Evolutionary conservation across 92 coral and sea anemone species (phyloP).

Genomic region (Palythoa grandiflora): DNA sequence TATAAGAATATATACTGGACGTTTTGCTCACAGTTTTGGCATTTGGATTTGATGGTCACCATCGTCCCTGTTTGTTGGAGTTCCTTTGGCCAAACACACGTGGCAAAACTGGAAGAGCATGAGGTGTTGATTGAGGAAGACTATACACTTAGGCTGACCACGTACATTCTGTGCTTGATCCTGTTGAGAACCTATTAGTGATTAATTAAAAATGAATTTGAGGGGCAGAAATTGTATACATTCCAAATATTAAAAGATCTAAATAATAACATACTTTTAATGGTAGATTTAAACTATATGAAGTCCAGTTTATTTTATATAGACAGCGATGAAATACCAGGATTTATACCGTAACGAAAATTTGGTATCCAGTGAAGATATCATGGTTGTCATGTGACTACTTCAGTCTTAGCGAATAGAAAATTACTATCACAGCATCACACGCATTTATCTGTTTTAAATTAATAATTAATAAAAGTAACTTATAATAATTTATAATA

Average conservation of each 20-base stretch:
- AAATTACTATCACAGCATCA: not conserved
- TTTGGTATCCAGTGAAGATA: no score
- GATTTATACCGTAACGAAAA: no score
- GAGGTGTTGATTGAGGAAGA: slow-evolving; percentile 38
- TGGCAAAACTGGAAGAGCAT: slow-evolving; percentile 57
- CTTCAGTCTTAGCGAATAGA: not conserved
- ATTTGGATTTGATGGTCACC: slow-evolving; percentile 41
- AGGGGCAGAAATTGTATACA: not conserved
- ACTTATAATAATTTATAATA: not conserved
- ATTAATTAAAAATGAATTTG: not conserved
- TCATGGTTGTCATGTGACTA: not conserved
- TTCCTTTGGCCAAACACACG: slow-evolving; percentile 47
- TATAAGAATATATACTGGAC: slow-evolving; percentile 12
- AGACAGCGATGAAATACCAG: no score
- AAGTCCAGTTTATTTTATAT: no score
- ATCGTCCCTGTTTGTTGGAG: slow-evolving; percentile 36
- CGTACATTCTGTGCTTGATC: slow-evolving; percentile 25
- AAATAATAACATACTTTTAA: no score
- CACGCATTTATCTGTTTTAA: not conserved
- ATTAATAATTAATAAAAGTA: no score
- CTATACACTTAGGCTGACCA: slow-evolving; percentile 61
- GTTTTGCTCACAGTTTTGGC: slow-evolving; percentile 22
- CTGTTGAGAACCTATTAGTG: no score
- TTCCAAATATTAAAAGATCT: not conserved
- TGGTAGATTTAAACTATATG: no score